Conservation (phyloP, 2,113 vertebrate genomes). For the Sapayoa aenigma region DNA sequence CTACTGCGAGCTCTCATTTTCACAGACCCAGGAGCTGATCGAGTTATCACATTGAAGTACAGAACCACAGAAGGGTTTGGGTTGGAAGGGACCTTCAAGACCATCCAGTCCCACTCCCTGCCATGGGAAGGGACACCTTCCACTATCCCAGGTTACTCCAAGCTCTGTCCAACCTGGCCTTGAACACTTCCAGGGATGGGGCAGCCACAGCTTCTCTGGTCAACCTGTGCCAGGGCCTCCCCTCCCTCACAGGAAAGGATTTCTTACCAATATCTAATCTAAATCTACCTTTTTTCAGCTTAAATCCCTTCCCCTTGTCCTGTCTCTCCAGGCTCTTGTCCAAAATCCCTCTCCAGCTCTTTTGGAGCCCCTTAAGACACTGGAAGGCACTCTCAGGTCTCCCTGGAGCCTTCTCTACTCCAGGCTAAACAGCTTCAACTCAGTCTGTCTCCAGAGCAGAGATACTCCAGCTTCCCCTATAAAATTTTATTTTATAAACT, state of each 20-base stretch:
- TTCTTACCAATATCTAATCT: background rate
- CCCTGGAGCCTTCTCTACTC: background rate
- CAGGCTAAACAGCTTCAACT: background rate
- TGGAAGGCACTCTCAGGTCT: background rate
- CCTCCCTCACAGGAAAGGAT: background rate
- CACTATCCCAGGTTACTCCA: rapidly evolving
- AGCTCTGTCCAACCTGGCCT: background rate
- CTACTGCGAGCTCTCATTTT: background rate
- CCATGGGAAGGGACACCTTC: background rate
- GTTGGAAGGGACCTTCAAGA: background rate
- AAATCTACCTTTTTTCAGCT: background rate
- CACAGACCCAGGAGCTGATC: background rate
- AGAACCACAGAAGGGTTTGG: background rate
- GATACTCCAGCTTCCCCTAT: background rate
- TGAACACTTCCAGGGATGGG: background rate
- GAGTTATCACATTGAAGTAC: background rate
- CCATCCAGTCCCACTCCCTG: background rate
- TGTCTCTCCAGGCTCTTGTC: background rate
- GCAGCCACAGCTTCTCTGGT: background rate
- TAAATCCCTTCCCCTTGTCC: background rate
- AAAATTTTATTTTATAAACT: background rate
- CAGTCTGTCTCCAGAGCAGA: background rate
- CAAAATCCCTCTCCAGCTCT: background rate
- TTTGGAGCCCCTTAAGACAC: background rate
- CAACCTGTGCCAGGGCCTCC: background rate